Conservation (phyloP, 1,140 invertebrate species). For the Musca vetustissima region DNA sequence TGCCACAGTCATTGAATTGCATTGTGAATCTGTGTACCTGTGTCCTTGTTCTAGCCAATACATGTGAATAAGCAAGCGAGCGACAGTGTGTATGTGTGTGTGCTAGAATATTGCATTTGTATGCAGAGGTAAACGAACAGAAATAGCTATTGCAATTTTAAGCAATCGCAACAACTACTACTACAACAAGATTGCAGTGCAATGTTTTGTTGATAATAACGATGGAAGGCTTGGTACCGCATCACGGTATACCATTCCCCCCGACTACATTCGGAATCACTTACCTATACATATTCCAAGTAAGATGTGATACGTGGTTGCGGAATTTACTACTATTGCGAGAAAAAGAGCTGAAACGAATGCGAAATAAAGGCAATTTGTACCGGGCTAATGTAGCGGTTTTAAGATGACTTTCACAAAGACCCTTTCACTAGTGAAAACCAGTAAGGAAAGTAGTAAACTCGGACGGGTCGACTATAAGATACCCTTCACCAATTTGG, state of each 20-base stretch:
- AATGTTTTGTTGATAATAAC: conserved; percentile 9
- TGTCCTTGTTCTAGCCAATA: conserved; percentile 24
- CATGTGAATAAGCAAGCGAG: too few species aligned
- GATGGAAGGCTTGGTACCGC: background rate
- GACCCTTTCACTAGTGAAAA: too few species aligned
- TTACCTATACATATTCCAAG: conserved; percentile 40
- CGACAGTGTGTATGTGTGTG: background rate
- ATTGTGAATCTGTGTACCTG: conserved; percentile 1
- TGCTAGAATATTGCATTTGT: background rate
- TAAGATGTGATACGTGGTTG: conserved; percentile 28
- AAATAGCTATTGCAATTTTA: conserved; percentile 17
- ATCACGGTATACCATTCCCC: too few species aligned
- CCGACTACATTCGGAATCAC: conserved; percentile 26
- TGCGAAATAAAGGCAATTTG: too few species aligned
- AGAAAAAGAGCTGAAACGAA: too few species aligned
- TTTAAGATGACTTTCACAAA: too few species aligned
- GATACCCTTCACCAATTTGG: too few species aligned
- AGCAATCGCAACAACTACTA: background rate
- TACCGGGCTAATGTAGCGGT: too few species aligned
- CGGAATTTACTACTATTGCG: background rate
- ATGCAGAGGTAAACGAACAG: conserved; percentile 10
- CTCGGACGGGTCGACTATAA: too few species aligned
- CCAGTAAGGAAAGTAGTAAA: too few species aligned
- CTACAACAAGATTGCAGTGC: background rate
- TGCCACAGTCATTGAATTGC: conserved; percentile 31